These are phyloP conservation scores for Philaethria dido DNA, from an alignment of 2,888 invertebrate species.

Conservation along the genomic window DNA sequence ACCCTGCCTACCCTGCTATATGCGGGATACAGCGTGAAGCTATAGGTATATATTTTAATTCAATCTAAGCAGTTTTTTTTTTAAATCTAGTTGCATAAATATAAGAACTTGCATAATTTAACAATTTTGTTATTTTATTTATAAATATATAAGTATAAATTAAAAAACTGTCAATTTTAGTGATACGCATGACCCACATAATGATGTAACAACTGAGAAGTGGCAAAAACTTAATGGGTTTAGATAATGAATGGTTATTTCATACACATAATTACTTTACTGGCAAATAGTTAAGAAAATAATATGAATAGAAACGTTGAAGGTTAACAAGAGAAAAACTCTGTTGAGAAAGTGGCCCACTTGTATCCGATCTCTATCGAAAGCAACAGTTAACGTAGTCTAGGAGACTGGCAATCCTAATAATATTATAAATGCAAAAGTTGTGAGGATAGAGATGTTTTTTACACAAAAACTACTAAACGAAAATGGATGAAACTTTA, in stretches of 20 bases:
- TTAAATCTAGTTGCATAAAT: too few species aligned
- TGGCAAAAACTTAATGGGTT: neutral
- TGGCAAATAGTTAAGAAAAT: neutral
- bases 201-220: constrained; percentile 12
- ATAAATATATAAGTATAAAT: neutral
- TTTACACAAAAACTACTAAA: too few species aligned
- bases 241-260: constrained; percentile 13
- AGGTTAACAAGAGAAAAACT: constrained; percentile 34
- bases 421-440: too few species aligned
- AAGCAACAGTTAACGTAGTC: constrained; percentile 28
- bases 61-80: too few species aligned
- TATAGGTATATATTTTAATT: too few species aligned
- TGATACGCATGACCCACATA: neutral
- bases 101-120: too few species aligned
- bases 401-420: neutral
- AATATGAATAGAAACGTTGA: constrained; percentile 28
- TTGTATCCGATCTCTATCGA: constrained; percentile 35
- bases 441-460: too few species aligned
- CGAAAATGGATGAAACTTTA: too few species aligned
- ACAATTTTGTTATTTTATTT: too few species aligned
- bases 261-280: constrained; percentile 14
- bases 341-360: constrained; percentile 33
- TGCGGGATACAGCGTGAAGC: too few species aligned
- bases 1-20: too few species aligned
- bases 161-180: neutral